A percentile compares a stretch with the other conserved stretches of the same genome.
Evolutionary conservation across 2,797 vertebrate species (phyloP).

Genomic region (Thunnus albacares): DNA sequence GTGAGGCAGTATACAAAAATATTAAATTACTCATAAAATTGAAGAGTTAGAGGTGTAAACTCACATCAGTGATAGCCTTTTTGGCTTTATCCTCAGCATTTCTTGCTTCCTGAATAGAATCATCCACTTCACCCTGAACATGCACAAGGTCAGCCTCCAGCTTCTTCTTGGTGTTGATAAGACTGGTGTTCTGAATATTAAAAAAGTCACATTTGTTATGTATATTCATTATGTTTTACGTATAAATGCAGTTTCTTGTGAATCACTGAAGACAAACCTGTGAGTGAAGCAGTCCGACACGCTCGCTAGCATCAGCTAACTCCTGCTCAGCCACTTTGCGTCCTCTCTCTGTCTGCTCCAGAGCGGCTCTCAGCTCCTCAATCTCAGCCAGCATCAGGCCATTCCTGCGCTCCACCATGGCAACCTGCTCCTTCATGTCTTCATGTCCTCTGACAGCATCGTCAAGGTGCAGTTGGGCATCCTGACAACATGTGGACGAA

Average conservation of each 20-base stretch:
- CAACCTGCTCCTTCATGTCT: constrained; percentile 91
- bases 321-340: constrained; percentile 91
- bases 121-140: constrained; percentile 89
- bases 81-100: constrained; percentile 94
- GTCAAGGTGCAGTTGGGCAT: constrained; percentile 91
- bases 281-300: constrained; percentile 87
- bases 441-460: constrained; percentile 88
- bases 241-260: neutral
- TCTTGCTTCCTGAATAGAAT: constrained; percentile 89
- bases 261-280: constrained; percentile 62
- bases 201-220: neutral
- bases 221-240: neutral
- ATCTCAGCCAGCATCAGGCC: constrained; percentile 89
- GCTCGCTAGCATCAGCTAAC: constrained; percentile 87
- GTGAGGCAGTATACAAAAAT: too few species aligned
- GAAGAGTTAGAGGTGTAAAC: constrained; percentile 28
- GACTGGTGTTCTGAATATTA: constrained; percentile 86
- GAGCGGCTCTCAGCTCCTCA: constrained; percentile 88
- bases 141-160: constrained; percentile 89
- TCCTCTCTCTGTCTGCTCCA: constrained; percentile 90
- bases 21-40: too few species aligned
- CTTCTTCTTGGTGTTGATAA: constrained; percentile 88
- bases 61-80: constrained; percentile 93
- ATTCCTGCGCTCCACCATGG: constrained; percentile 90
- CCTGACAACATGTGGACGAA: constrained; percentile 69